A percentile compares a stretch with the other conserved stretches of the same genome.
Evolutionary conservation across 2,113 vertebrate genomes (phyloP).

Genomic region (Petromus typicus): DNA sequence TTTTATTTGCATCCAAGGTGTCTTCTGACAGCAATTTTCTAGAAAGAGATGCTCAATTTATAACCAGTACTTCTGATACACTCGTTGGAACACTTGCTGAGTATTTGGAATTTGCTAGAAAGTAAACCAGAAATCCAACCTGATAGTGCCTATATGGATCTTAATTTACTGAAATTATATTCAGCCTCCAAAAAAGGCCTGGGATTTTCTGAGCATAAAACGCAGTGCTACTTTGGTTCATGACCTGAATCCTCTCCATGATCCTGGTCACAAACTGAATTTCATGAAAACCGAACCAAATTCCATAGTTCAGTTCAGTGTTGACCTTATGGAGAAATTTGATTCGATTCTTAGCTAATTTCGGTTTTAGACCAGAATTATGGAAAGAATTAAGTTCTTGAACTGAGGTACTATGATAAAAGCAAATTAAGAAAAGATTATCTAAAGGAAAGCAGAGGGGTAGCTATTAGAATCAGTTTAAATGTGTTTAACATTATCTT

Average conservation of each 20-base stretch:
- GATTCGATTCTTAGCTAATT: neutral
- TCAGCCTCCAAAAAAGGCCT: neutral
- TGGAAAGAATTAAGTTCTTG: neutral
- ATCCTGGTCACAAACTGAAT: neutral
- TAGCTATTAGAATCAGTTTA: neutral
- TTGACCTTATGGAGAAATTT: no score
- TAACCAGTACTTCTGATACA: neutral
- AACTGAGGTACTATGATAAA: neutral
- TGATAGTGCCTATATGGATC: neutral
- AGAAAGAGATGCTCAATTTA: slow-evolving; percentile 45
- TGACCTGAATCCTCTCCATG: neutral
- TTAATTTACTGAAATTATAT: slow-evolving; percentile 24
- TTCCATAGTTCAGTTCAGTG: no score
- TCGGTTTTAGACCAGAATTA: neutral
- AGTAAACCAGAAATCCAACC: neutral
- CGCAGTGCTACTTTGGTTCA: neutral
- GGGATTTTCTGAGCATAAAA: neutral
- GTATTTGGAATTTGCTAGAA: neutral
- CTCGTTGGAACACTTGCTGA: slow-evolving; percentile 28
- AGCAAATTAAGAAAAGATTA: neutral
- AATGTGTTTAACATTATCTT: neutral
- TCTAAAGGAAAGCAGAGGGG: neutral
- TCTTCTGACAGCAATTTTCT: neutral
- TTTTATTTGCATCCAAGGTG: neutral
- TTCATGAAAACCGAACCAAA: neutral